phyloP scores from a whole-genome alignment of 2,888 invertebrate species.

The Frankliniella fusca region DNA sequence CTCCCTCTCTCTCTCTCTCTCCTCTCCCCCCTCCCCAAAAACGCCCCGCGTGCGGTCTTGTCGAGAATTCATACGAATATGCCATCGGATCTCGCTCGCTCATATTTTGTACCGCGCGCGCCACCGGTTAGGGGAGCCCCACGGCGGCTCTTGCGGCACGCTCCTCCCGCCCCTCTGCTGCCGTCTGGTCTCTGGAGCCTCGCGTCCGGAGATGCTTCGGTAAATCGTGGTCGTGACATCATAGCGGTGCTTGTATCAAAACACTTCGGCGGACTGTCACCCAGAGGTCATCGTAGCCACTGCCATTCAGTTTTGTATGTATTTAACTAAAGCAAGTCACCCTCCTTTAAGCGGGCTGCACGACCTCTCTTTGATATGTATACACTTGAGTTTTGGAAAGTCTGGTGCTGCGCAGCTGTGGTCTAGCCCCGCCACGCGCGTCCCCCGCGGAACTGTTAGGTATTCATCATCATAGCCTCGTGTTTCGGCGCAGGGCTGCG shows the following conservation, averaged over 20 bases:
- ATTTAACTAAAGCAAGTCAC: too few relatives aligned
- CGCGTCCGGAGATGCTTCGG: too few relatives aligned
- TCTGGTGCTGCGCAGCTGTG: not conserved
- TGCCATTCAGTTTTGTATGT: not conserved
- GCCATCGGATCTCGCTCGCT: not conserved
- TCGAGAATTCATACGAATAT: slow-evolving; percentile 18
- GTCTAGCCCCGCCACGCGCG: not conserved
- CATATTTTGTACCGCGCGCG: too few relatives aligned
- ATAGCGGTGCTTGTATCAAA: too few relatives aligned
- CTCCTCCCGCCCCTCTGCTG: not conserved
- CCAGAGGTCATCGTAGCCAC: not conserved
- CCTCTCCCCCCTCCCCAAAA: not conserved
- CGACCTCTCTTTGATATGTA: too few relatives aligned
- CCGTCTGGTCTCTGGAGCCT: too few relatives aligned
- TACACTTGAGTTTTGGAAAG: too few relatives aligned
- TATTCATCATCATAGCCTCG: slow-evolving; percentile 10
- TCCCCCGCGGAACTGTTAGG: not conserved
- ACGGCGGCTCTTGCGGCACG: not conserved
- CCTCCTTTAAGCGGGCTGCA: too few relatives aligned
- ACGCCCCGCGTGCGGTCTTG: not conserved
- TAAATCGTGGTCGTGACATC: too few relatives aligned
- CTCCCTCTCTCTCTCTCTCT: not conserved
- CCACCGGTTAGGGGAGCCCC: not conserved
- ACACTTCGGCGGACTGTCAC: too few relatives aligned
- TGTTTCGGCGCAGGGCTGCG: not conserved